These are phyloP conservation scores for Coenobita brevimanus DNA, from an alignment of 1,140 invertebrate genomes.

Conservation along the genomic window DNA sequence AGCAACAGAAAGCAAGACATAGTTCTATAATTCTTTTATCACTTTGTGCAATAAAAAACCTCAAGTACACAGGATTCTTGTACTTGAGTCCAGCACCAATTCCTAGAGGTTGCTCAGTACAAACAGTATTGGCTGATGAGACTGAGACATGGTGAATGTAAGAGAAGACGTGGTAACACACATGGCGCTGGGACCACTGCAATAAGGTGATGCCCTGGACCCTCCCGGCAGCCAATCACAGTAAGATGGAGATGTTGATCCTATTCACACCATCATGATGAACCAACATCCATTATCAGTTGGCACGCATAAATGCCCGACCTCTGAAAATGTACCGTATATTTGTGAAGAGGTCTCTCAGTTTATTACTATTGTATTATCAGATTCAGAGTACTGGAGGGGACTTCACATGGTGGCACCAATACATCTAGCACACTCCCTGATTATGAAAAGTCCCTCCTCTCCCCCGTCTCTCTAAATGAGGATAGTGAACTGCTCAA, in stretches of 20 bases:
- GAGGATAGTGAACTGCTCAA: too few relatives aligned
- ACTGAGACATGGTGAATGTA: neutral
- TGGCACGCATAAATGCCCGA: constrained; percentile 49
- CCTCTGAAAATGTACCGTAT: constrained; percentile 16
- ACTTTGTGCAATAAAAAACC: constrained; percentile 35
- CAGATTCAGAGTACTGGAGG: too few relatives aligned
- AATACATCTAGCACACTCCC: too few relatives aligned
- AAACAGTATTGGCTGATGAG: constrained; percentile 26
- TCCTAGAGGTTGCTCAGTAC: constrained; percentile 28
- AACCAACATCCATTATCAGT: constrained; percentile 53
- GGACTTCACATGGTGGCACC: too few relatives aligned
- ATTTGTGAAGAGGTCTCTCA: too few relatives aligned
- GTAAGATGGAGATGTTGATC: constrained; percentile 52
- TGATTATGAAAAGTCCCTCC: too few relatives aligned
- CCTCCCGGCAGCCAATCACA: constrained; percentile 56
- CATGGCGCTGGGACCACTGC: constrained; percentile 51
- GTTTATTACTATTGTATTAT: too few relatives aligned
- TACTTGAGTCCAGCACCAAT: constrained; percentile 49
- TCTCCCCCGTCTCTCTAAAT: too few relatives aligned
- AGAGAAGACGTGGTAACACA: constrained; percentile 37
- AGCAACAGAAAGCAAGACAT: constrained; percentile 49
- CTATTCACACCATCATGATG: constrained; percentile 25
- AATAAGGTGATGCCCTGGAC: constrained; percentile 46
- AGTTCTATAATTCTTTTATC: constrained; percentile 41
- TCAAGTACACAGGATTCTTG: too few relatives aligned